Evolutionary conservation across 1,140 invertebrate genomes (phyloP), one percentile per base, ranked within the genome.

Genomic region (Atta texana): DNA sequence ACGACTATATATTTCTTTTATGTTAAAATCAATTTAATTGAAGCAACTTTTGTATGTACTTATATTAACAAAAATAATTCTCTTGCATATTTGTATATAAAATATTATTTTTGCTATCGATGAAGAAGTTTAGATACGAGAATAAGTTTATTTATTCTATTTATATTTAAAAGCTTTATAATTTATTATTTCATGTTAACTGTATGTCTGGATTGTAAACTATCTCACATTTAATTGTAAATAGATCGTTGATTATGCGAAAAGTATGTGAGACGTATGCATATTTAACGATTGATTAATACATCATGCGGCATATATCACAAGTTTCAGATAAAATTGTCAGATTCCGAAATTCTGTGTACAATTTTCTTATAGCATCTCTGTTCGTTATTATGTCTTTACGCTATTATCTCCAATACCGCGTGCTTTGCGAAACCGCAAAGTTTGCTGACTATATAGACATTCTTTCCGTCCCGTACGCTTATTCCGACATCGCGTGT

Each of bases 331-430:
- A 53, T 31, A 66, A 18, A 14, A 28, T 57, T 66, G 16, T 18
- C 51, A 71, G 18, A 24, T 69, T 3, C 34, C 16, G 21, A 71
- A 24, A 71, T 57, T 71, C 16, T 28, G 6, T 21, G 21, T 71
- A 55, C 21, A 71, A 81, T 71, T 71, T 81, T 71, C 49, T 77
- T 69, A 71, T 21, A 31, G 63, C 53, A 80, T 80, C 63, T 68
- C 63, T 6, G 10, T 68, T 81, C 63, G 34, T 81, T 81, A 81
- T 81, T 81, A 71, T 59, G 51, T 81, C 66, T 81, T 81, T 81
- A 71, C n/a, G 66, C 69, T 71, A 87, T 87, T 78, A 88, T 68
- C 64, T 64, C 28, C 59, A 44, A 86, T 86, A 86, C 31, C 53
- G 57, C 53, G 39, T 64, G 74, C 82, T 87, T 63, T 63, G 64